Conservation (phyloP, 2,797 vertebrate species). For the Orientallactaga sibirica region DNA sequence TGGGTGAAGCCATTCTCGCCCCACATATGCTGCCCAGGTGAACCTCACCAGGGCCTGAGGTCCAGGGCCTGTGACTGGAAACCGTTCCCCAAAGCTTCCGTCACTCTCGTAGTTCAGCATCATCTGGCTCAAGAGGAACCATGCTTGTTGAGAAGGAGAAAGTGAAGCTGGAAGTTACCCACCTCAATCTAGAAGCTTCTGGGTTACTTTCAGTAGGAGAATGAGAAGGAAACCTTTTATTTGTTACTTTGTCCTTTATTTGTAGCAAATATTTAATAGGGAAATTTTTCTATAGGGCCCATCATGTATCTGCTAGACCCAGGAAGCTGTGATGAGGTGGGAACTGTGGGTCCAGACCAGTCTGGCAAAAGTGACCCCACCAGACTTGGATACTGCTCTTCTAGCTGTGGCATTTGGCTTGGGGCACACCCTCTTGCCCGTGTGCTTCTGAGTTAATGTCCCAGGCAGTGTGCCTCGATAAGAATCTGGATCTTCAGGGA, state of each 20-base stretch:
- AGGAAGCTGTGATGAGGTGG: accelerated
- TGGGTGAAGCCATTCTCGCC: neutral
- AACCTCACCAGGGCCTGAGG: too few species aligned
- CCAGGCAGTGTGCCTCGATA: slow-evolving; percentile 28
- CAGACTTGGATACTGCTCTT: neutral
- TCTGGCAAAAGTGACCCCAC: accelerated
- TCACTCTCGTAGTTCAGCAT: accelerated
- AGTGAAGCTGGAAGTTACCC: neutral
- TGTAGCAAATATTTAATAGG: neutral
- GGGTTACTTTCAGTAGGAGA: accelerated
- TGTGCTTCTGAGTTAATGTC: slow-evolving; percentile 62
- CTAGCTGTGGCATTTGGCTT: accelerated
- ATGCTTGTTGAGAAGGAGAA: neutral
- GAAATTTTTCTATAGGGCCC: neutral
- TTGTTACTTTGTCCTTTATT: accelerated
- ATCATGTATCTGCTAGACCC: accelerated
- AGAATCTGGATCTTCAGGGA: slow-evolving; percentile 46
- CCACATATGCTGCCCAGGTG: accelerated
- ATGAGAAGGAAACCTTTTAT: neutral
- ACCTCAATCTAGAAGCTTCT: neutral
- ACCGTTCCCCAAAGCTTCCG: accelerated
- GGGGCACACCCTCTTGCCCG: neutral
- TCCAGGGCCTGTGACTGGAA: too few species aligned
- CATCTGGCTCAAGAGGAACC: accelerated
- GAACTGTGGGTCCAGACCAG: accelerated